Evolutionary conservation across 2,888 invertebrate species (phyloP).

Genomic region (Acrobasis suavella): DNA sequence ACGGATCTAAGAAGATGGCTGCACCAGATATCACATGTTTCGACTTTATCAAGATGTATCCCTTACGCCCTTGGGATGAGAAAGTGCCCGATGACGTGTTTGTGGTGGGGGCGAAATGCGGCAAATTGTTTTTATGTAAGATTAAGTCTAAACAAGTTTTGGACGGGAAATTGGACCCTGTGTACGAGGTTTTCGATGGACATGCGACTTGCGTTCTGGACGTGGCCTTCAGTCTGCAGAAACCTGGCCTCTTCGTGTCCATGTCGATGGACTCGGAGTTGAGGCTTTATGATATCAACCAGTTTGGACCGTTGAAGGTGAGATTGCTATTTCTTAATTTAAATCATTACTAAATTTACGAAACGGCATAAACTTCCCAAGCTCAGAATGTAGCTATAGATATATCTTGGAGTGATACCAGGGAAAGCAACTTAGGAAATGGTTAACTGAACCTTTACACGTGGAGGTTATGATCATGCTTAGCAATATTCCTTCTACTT

Average conservation of each 20-base stretch:
- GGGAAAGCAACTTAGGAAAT: too few relatives aligned
- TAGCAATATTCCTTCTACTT: too few relatives aligned
- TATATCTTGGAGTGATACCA: too few relatives aligned
- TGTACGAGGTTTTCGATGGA: conserved; percentile 52
- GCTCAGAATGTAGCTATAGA: too few relatives aligned
- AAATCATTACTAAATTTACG: not conserved
- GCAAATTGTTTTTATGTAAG: conserved; percentile 56
- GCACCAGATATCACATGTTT: conserved; percentile 63
- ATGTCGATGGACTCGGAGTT: conserved; percentile 68
- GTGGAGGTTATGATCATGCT: too few relatives aligned
- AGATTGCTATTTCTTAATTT: conserved; percentile 18
- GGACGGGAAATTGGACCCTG: conserved; percentile 55
- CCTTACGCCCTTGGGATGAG: conserved; percentile 53
- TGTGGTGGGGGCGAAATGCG: conserved; percentile 62
- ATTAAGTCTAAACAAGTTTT: conserved; percentile 39
- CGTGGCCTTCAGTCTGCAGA: conserved; percentile 58
- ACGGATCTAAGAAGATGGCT: conserved; percentile 49
- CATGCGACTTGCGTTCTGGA: conserved; percentile 60
- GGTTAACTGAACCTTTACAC: too few relatives aligned
- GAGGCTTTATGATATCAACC: conserved; percentile 60
- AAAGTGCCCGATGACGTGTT: conserved; percentile 57
- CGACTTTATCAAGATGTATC: conserved; percentile 60
- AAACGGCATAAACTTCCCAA: too few relatives aligned
- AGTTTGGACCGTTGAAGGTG: conserved; percentile 62
- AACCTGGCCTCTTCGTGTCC: conserved; percentile 59